phyloP scores from a whole-genome alignment of 2,113 vertebrate species.

The Rhea pennata region DNA sequence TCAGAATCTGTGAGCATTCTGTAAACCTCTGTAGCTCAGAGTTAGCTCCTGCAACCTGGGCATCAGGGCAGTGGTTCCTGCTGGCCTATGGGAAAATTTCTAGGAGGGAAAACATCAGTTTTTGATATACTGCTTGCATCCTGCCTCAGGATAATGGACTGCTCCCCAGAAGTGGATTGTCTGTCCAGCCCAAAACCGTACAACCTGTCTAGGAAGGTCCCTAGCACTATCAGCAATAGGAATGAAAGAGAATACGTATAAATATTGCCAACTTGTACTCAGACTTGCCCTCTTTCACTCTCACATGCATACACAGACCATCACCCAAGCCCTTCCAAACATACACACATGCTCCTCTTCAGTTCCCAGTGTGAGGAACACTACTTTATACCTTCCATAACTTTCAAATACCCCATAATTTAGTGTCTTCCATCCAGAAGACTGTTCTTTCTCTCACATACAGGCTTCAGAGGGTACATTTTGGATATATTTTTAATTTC shows the following conservation, averaged over 20 bases:
- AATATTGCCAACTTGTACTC: not conserved
- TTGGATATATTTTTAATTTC: not conserved
- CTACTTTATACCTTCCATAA: not conserved
- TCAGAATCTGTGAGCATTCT: not conserved
- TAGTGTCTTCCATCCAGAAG: not conserved
- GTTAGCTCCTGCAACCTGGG: accelerated
- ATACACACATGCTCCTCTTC: not conserved
- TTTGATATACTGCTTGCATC: not conserved
- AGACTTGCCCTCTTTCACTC: not conserved
- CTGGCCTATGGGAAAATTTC: not conserved
- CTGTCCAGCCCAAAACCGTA: accelerated
- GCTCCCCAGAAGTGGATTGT: not conserved
- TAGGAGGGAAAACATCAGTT: not conserved
- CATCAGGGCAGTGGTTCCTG: accelerated
- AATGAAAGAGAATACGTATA: not conserved
- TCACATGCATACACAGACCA: not conserved
- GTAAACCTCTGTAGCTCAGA: accelerated
- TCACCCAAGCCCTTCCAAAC: not conserved
- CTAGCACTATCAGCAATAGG: not conserved
- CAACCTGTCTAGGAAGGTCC: not conserved
- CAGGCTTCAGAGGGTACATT: not conserved
- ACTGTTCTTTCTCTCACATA: accelerated
- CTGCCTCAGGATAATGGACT: not conserved
- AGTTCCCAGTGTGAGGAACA: accelerated
- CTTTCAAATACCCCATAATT: not conserved